A percentile compares a stretch with the other conserved stretches of the same genome.
These are phyloP conservation scores for Drosophila hamatofila DNA, from an alignment of 2,888 invertebrate genomes.

Conservation along the genomic window DNA sequence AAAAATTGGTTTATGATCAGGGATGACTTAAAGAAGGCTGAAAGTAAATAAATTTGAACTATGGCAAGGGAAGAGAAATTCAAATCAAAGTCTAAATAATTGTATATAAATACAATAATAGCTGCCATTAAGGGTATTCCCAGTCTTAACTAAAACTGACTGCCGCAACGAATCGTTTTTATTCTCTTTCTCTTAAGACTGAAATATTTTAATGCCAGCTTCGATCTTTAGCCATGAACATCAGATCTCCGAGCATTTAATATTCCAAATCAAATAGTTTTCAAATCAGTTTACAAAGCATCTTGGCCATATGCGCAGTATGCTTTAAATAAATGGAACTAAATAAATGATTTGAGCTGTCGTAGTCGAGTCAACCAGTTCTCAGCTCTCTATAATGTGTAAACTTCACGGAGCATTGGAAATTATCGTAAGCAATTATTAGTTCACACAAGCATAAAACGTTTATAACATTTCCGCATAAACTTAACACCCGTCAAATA, in stretches of 20 bases:
- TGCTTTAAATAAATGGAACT: conserved; percentile 48
- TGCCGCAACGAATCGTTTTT: conserved; percentile 1
- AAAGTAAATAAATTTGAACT: neutral
- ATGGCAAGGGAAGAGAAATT: neutral
- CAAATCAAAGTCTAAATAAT: neutral
- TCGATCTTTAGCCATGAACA: conserved; percentile 9
- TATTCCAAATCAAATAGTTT: conserved; percentile 34
- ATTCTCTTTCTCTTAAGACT: neutral
- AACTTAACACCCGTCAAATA: conserved; percentile 77
- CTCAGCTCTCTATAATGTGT: conserved; percentile 38
- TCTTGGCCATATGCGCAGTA: conserved; percentile 25
- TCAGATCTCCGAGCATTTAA: conserved; percentile 9
- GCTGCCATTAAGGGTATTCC: neutral
- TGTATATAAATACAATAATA: neutral
- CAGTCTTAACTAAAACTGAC: neutral
- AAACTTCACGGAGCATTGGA: conserved; percentile 55
- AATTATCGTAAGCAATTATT: conserved; percentile 68
- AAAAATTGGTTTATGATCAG: neutral
- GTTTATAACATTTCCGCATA: conserved; percentile 74
- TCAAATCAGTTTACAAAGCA: conserved; percentile 32
- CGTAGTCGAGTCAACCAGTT: conserved; percentile 21
- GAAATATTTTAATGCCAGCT: neutral
- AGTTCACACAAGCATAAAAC: conserved; percentile 73
- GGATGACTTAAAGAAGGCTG: neutral
- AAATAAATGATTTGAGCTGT: conserved; percentile 41